Evolutionary conservation across 2,113 vertebrate genomes (phyloP).

Genomic region (Strigops habroptila): DNA sequence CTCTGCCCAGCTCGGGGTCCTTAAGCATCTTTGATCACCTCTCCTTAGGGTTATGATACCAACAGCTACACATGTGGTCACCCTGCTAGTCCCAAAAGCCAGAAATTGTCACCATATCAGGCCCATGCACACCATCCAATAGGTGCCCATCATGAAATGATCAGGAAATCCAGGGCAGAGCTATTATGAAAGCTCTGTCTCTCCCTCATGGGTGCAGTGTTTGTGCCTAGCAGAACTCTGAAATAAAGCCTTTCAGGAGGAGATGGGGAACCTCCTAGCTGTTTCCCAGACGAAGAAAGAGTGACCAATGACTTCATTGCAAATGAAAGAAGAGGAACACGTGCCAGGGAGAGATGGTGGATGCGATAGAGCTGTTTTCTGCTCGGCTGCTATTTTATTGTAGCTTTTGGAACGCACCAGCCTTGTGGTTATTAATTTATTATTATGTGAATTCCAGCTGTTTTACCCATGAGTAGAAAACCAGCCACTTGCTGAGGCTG

Average conservation of each 20-base stretch:
- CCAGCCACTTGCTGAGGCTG: not conserved
- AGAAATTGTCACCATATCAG: fast-evolving
- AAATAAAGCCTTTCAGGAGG: not conserved
- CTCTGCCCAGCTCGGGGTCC: fast-evolving
- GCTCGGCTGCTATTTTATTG: not conserved
- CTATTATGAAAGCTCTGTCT: fast-evolving
- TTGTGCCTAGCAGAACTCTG: not conserved
- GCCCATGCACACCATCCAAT: fast-evolving
- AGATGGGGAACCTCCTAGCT: not conserved
- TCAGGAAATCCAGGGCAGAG: not conserved
- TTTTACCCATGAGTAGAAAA: not conserved
- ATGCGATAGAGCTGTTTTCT: not conserved
- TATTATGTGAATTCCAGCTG: constrained; percentile 27
- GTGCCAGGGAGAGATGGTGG: not conserved
- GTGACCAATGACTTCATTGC: not conserved
- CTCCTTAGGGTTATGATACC: not conserved
- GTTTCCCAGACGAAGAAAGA: not conserved
- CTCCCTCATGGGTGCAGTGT: fast-evolving
- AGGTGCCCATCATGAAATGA: fast-evolving
- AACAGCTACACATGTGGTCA: not conserved
- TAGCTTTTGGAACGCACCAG: not conserved
- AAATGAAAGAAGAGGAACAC: fast-evolving
- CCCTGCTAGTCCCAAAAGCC: not conserved
- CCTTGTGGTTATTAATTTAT: not conserved
- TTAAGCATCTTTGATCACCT: not conserved